Evolutionary conservation across 1,140 invertebrate species (phyloP).

Genomic region (Hylyphantes graminicola): DNA sequence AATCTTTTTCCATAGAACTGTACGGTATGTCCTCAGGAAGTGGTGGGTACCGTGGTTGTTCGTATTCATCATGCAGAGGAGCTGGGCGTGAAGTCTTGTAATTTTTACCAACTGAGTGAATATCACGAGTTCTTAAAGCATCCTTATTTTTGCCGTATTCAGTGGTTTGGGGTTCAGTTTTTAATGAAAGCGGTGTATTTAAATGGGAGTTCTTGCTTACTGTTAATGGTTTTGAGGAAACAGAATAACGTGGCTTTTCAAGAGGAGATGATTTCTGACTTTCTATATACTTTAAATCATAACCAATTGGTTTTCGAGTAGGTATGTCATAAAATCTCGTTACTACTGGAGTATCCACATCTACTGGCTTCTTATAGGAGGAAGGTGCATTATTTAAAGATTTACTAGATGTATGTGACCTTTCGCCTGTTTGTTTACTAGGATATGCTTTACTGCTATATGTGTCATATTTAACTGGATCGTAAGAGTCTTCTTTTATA

Average conservation of each 20-base stretch:
- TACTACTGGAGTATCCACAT: not conserved
- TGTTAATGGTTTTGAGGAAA: not conserved
- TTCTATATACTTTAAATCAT: conserved; percentile 4
- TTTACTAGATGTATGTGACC: not conserved
- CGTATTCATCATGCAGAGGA: conserved; percentile 40
- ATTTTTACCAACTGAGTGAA: conserved; percentile 40
- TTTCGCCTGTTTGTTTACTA: not conserved
- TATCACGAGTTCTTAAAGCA: not conserved
- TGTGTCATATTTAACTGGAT: not conserved
- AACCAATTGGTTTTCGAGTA: not conserved
- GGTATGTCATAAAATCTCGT: conserved; percentile 22
- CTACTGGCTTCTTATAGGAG: not conserved
- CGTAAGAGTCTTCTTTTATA: not conserved
- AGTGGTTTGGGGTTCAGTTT: not conserved
- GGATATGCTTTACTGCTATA: not conserved
- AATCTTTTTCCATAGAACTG: not conserved
- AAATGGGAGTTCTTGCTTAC: not conserved
- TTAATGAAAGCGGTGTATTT: not conserved
- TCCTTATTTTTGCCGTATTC: not conserved
- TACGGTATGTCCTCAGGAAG: not conserved
- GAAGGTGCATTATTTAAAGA: not conserved
- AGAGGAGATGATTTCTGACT: not conserved
- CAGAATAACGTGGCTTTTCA: not conserved
- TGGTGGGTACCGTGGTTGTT: conserved; percentile 42
- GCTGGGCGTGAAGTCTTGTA: conserved; percentile 41